A percentile compares a stretch with the other conserved stretches of the same genome.
These are phyloP conservation scores for Tragulus kanchil DNA, from an alignment of 2,113 vertebrate genomes.

Conservation along the genomic window DNA sequence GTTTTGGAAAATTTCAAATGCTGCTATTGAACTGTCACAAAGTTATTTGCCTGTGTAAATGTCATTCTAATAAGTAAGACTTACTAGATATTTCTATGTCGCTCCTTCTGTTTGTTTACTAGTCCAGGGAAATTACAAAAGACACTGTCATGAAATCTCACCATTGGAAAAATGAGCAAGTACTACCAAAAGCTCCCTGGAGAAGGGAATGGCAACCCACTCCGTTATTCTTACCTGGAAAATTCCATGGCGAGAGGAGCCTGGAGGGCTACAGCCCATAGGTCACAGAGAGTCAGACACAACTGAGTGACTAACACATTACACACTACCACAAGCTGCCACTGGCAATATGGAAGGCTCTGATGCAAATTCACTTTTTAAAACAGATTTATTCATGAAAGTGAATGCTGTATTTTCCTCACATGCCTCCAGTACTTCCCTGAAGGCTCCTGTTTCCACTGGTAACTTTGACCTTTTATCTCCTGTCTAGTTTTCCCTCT, in stretches of 20 bases:
- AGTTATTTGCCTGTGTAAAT: not conserved
- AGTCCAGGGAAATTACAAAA: slow-evolving; percentile 9
- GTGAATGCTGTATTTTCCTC: not conserved
- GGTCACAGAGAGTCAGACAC: no score
- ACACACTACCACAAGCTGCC: not conserved
- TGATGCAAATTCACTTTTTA: slow-evolving; percentile 1
- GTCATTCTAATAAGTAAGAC: not conserved
- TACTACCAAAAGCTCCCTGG: not conserved
- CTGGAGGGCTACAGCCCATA: no score
- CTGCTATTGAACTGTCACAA: not conserved
- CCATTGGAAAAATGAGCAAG: slow-evolving; percentile 32
- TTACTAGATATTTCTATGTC: not conserved
- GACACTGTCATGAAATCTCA: slow-evolving; percentile 15
- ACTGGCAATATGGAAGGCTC: not conserved
- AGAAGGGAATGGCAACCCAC: no score
- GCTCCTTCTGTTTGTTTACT: not conserved
- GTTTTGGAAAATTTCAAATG: slow-evolving; percentile 32
- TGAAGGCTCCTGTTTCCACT: not conserved
- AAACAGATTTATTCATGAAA: slow-evolving; percentile 55
- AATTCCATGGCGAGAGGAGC: no score
- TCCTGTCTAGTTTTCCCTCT: not conserved
- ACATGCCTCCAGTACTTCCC: not conserved
- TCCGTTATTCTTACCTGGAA: no score
- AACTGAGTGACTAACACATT: no score
- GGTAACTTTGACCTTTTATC: not conserved